Base-by-base conservation (phyloP, 30 jellyfish, hydroid and myxozoan genomes). In the Rhopilema esculentum region DNA sequence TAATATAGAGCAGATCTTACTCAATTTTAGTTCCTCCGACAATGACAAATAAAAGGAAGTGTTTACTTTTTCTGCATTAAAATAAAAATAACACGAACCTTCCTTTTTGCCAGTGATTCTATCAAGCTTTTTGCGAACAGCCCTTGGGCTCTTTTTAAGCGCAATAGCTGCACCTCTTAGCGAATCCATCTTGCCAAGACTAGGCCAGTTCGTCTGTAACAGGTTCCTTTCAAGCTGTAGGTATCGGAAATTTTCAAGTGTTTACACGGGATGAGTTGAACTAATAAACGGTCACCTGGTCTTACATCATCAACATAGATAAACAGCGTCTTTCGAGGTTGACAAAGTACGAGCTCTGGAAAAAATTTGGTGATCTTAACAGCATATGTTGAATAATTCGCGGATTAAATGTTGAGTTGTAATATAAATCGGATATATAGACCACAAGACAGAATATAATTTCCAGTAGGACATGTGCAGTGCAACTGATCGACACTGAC, bases 121-220 rank as follows among this genome's bases (percentile, higher is more conserved):
- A 12, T 40, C 57, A 6, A 40, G 8, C 73, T 87, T 87, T 80
- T 87, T 87, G 27, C 96, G 73, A 78, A 87, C 69, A 57, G 52
- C 24, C 68, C 70, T 69, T 51, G 96, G 96, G 57, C 96, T 87
- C 9, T 78, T 87, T 30, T 49, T 77, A 75, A 87, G 57, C 9
- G 86, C 91, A 18, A 29, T 29, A 4, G 96, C 96, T 9, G 96
- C 96, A 40, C 29, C 76, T 22, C 83, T 70, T n/a, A 87, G 22
- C 16, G 91, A 78, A 6, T 87, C 83, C 96, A 87, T 87, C 27
- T 80, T 29, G 66, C 22, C 27, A 4, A 8, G 73, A 53, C 16
- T 4, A 32, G 85, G 71, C 85, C 71, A 8, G 29, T 23, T 23
- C 52, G 22, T 23, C 23, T 20, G 30, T 23, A 32, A 23, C 33